A percentile compares a stretch with the other conserved stretches of the same genome.
Evolutionary conservation across 2,113 vertebrate species (phyloP).

Genomic region (Oenanthe oenanthe): DNA sequence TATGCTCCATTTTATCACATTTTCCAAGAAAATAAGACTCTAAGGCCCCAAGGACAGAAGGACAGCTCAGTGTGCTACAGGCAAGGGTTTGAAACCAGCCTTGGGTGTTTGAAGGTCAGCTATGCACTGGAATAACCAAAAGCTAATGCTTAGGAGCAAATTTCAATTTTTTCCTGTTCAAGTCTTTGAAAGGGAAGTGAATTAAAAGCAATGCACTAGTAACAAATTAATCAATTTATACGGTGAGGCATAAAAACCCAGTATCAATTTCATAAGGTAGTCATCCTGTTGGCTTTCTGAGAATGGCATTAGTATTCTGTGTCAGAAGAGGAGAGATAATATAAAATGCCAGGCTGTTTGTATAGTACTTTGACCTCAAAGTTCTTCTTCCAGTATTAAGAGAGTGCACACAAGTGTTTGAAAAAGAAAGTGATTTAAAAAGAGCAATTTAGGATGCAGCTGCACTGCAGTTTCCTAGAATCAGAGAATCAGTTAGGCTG

Average conservation of each 20-base stretch:
- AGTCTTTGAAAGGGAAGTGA: background rate
- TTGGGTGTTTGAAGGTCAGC: background rate
- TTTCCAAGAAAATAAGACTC: background rate
- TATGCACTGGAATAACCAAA: background rate
- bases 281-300: background rate
- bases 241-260: background rate
- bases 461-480: background rate
- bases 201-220: background rate
- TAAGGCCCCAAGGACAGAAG: background rate
- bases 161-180: background rate
- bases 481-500: background rate
- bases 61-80: background rate
- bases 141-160: background rate
- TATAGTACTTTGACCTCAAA: background rate
- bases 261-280: background rate
- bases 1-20: background rate
- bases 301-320: background rate
- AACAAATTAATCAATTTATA: background rate
- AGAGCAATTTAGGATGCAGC: background rate
- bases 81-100: background rate
- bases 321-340: background rate
- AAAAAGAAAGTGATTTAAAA: background rate
- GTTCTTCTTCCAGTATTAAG: background rate
- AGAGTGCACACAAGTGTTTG: background rate
- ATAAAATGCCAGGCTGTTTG: background rate